These are phyloP conservation scores for Micoletzkya japonica DNA, from an alignment of 2,888 invertebrate genomes.

Conservation along the genomic window DNA sequence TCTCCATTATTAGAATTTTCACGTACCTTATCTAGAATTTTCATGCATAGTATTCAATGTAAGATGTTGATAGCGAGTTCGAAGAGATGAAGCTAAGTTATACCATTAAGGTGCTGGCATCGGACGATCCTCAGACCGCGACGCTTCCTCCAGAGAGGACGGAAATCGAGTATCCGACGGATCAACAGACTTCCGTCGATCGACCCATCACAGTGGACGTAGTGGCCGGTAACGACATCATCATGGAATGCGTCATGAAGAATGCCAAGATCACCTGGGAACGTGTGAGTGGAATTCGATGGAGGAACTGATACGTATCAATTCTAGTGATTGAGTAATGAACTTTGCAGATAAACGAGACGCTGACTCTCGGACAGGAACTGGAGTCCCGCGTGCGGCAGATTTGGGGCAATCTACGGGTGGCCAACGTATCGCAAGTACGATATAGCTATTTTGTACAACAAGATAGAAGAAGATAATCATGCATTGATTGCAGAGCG, in stretches of 20 bases:
- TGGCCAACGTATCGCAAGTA: constrained; percentile 27
- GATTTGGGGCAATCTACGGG: constrained; percentile 56
- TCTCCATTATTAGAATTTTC: too few species aligned
- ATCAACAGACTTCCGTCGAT: constrained; percentile 29
- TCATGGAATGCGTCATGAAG: constrained; percentile 57
- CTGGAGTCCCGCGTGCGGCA: constrained; percentile 49
- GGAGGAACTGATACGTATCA: too few species aligned
- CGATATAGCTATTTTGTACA: too few species aligned
- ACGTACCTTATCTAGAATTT: too few species aligned
- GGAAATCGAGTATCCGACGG: constrained; percentile 5
- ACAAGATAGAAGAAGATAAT: background rate
- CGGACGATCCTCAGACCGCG: constrained; percentile 5
- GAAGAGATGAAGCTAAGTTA: background rate
- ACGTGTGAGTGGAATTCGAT: constrained; percentile 36
- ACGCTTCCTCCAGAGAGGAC: background rate
- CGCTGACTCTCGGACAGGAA: constrained; percentile 44
- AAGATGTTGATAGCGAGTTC: too few species aligned
- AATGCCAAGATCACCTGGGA: constrained; percentile 50
- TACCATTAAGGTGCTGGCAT: constrained; percentile 4
- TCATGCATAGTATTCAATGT: too few species aligned
- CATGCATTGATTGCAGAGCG: constrained; percentile 19
- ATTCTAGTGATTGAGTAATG: background rate
- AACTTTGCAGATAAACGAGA: background rate
- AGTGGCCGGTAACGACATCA: constrained; percentile 49
- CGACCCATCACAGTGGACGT: constrained; percentile 48